Evolutionary conservation across 2,797 vertebrate species (phyloP), one percentile per base, ranked within the genome.

Genomic region (Apogon hyalosoma): DNA sequence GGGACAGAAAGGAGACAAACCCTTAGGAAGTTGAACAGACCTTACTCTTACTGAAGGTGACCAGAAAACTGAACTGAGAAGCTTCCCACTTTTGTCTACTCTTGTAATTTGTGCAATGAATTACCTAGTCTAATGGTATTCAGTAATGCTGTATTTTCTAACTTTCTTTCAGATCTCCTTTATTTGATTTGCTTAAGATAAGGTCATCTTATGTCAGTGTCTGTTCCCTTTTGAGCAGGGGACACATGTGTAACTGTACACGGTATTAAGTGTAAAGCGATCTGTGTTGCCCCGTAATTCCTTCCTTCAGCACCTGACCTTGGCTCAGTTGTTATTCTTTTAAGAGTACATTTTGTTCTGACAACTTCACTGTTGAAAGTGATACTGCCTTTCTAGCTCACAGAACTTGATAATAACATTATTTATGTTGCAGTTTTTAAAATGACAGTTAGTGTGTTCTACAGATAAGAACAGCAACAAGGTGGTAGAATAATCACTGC

Each of bases 231-330:
- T 9, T 56, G 68, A 58, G 63, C 40, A 41, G 36, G 82, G 64
- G 79, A 66, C 83, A 75, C 24, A 61, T 63, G 52, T 74, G 80
- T 84, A 83, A 84, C 83, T 72, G 61, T 55, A 75, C 60, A 67
- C 71, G 16, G 40, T 79, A 85, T 78, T 78, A 79, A 77, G 31
- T 79, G 87, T 78, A 79, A 79, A 77, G 31, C 18, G 74, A 76
- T 64, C 33, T 13, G 36, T 76, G 52, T 69, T 48, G 42, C 55
- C 50, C 48, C 45, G 3, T 28, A 4, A 18, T 49, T 54, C 50
- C 36, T 43, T 52, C 56, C 51, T 48, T 49, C 59, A 47, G 15
- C 45, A 40, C 58, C 58, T 75, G 72, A 82, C 80, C 78, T 83
- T 79, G 69, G 11, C 56, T 8, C 38, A 63, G 50, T 52, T 49